phyloP scores from a whole-genome alignment of 2,113 vertebrate genomes.

The Pampusana beccarii region DNA sequence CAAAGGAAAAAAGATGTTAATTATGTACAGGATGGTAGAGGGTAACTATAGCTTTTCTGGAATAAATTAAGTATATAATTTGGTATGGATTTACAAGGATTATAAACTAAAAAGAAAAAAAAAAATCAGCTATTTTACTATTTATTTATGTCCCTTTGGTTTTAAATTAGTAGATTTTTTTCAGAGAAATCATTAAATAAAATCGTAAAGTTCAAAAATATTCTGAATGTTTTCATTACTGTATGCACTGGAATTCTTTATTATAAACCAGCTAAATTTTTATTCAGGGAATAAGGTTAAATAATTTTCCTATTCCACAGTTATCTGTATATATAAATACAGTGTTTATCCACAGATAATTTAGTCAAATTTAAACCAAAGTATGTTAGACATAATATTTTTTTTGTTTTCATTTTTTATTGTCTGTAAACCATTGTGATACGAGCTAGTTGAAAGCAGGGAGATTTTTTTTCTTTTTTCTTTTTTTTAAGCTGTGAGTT shows the following conservation, averaged over 20 bases:
- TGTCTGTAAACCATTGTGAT: not conserved
- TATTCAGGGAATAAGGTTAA: not conserved
- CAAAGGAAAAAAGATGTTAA: not conserved
- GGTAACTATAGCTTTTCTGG: not conserved
- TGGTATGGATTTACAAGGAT: not conserved
- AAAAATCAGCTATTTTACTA: not conserved
- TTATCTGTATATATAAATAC: not conserved
- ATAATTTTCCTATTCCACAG: not conserved
- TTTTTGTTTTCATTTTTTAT: not conserved
- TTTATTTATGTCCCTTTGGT: not conserved
- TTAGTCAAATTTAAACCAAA: not conserved
- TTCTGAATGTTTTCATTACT: not conserved
- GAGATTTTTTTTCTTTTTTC: not conserved
- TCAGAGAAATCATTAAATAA: not conserved
- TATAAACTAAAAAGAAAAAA: not conserved
- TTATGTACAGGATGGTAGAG: not conserved
- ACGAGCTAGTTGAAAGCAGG: not conserved
- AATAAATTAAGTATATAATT: slow-evolving; percentile 21
- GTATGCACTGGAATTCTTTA: not conserved
- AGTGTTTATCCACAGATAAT: not conserved
- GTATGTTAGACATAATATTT: not conserved
- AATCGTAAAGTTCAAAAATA: not conserved
- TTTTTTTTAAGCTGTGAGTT: not conserved
- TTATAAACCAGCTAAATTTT: not conserved
- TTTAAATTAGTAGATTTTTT: not conserved